Evolutionary conservation across 2,888 invertebrate genomes (phyloP).

Genomic region (Lissocephala sabroskyi): DNA sequence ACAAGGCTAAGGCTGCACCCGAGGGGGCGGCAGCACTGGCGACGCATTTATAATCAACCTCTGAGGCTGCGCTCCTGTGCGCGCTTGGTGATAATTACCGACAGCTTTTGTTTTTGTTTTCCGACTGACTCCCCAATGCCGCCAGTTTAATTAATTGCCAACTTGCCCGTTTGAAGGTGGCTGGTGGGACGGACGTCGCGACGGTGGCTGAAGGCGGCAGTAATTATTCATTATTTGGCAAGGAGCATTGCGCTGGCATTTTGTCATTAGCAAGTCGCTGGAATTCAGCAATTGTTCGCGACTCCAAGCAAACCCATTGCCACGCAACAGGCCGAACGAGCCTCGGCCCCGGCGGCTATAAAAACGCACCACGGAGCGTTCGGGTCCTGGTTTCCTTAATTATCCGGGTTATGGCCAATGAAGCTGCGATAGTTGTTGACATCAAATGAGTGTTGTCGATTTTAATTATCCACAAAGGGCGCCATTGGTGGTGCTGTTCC

Average conservation of each 20-base stretch:
- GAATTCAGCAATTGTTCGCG: neutral
- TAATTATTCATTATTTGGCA: constrained; percentile 41
- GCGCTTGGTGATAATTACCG: constrained; percentile 62
- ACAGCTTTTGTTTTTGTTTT: constrained; percentile 37
- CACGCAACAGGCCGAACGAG: constrained; percentile 1
- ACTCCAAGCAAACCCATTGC: neutral
- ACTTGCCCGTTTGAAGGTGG: constrained; percentile 8
- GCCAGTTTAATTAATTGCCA: constrained; percentile 49
- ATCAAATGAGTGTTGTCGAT: constrained; percentile 10
- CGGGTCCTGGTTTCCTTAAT: too few relatives aligned
- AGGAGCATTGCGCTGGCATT: too few relatives aligned
- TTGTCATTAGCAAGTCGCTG: too few relatives aligned
- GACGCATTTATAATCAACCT: constrained; percentile 66
- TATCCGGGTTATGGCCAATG: constrained; percentile 2
- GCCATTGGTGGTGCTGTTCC: too few relatives aligned
- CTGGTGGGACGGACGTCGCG: neutral
- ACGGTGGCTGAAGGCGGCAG: neutral
- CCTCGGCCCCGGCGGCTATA: neutral
- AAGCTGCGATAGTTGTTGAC: neutral
- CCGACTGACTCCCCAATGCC: neutral
- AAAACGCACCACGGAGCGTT: neutral
- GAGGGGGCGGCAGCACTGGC: constrained; percentile 17
- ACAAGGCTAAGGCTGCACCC: too few relatives aligned
- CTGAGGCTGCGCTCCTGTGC: constrained; percentile 32
- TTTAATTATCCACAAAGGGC: constrained; percentile 16